Evolutionary conservation across 1,140 invertebrate genomes (phyloP).

Genomic region (Diabrotica undecimpunctata): DNA sequence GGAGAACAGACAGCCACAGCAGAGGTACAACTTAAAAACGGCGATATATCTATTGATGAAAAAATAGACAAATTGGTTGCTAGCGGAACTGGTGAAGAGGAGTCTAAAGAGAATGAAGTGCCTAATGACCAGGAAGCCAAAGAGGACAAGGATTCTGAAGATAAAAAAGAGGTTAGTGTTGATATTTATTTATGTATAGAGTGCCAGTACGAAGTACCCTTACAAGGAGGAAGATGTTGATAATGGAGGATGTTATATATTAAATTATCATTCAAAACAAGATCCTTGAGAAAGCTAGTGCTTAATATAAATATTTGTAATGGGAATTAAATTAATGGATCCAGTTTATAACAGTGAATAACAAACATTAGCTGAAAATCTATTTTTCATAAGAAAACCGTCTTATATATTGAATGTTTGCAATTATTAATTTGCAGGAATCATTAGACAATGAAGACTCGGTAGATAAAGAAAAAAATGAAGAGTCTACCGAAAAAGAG

Average conservation of each 20-base stretch:
- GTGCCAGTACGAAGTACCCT: no score
- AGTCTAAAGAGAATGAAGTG: slow-evolving; percentile 23
- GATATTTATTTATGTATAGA: background rate
- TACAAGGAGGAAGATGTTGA: no score
- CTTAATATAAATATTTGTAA: no score
- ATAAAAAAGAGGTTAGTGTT: slow-evolving; percentile 6
- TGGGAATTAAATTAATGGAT: no score
- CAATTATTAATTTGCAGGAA: slow-evolving; percentile 1
- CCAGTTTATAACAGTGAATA: no score
- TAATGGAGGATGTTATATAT: no score
- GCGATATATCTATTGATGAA: slow-evolving; percentile 23
- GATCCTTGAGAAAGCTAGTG: no score
- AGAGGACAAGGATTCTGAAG: slow-evolving; percentile 16
- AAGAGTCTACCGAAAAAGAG: slow-evolving; percentile 9
- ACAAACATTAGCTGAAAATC: no score
- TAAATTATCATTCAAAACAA: no score
- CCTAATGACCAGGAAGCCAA: slow-evolving; percentile 17
- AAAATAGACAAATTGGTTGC: slow-evolving; percentile 17
- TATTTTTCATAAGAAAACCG: no score
- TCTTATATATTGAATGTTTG: no score
- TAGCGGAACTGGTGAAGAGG: slow-evolving; percentile 10
- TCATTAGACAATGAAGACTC: slow-evolving; percentile 8
- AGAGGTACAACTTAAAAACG: slow-evolving; percentile 32
- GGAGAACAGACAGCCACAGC: slow-evolving; percentile 26
- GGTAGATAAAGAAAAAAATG: background rate